These are phyloP conservation scores for Cenopis cana DNA, from an alignment of 2,888 invertebrate species.

Conservation along the genomic window DNA sequence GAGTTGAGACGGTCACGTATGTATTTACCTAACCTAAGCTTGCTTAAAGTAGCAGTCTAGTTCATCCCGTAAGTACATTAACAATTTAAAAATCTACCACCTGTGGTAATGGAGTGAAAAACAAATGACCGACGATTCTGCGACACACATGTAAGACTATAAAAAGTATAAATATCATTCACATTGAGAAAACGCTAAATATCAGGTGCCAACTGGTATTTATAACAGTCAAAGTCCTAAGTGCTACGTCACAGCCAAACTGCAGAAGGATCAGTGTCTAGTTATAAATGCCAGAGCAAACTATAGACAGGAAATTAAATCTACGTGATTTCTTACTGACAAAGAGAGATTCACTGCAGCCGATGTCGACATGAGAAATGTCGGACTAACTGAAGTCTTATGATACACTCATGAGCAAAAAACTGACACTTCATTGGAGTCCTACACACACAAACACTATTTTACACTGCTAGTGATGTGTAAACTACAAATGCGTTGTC, in stretches of 20 bases:
- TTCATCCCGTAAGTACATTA: slow-evolving; percentile 37
- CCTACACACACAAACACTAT: no score
- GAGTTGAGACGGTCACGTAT: background rate
- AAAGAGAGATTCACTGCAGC: slow-evolving; percentile 10
- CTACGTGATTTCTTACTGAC: slow-evolving; percentile 29
- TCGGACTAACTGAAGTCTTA: background rate
- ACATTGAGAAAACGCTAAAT: slow-evolving; percentile 27
- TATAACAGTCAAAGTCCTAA: slow-evolving; percentile 52
- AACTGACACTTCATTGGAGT: no score
- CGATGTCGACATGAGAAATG: slow-evolving; percentile 1
- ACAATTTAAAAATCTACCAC: slow-evolving; percentile 24
- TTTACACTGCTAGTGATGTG: no score
- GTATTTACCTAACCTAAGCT: background rate
- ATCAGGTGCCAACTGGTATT: slow-evolving; percentile 50
- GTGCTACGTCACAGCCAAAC: slow-evolving; percentile 58
- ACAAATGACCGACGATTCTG: slow-evolving; percentile 18
- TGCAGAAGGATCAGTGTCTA: slow-evolving; percentile 52
- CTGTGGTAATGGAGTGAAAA: slow-evolving; percentile 23
- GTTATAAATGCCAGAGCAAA: slow-evolving; percentile 53
- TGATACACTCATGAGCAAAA: no score
- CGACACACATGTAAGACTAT: slow-evolving; percentile 16
- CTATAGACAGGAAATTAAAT: slow-evolving; percentile 39
- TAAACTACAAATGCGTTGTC: no score
- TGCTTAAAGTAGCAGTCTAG: slow-evolving; percentile 11
- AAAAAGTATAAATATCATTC: slow-evolving; percentile 25